A percentile compares a stretch with the other conserved stretches of the same genome.
phyloP scores from a whole-genome alignment of 2,888 invertebrate genomes.

The Gastracanthus pulcherrimus region DNA sequence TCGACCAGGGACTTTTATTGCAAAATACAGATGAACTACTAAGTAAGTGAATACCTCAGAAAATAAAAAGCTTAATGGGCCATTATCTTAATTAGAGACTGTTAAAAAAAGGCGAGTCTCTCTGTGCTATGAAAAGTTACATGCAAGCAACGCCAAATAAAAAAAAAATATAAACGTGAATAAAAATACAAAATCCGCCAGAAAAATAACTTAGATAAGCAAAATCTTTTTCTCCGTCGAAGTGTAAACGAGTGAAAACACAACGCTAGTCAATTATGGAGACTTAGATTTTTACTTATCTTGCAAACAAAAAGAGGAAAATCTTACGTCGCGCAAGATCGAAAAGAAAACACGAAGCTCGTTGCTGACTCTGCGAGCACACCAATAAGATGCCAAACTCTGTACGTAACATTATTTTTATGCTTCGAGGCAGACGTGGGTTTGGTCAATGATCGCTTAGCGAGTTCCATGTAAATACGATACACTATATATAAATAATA shows the following conservation, averaged over 20 bases:
- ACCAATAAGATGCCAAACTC: conserved; percentile 63
- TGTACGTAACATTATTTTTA: conserved; percentile 64
- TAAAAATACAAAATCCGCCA: conserved; percentile 14
- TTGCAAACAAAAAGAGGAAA: conserved; percentile 29
- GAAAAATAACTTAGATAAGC: conserved; percentile 24
- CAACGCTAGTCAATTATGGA: conserved; percentile 76
- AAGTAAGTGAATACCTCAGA: conserved; percentile 36
- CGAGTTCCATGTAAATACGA: conserved; percentile 59
- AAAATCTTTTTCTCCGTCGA: conserved; percentile 50
- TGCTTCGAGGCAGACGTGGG: conserved; percentile 60
- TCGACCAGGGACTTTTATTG: conserved; percentile 16
- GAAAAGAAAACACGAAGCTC: conserved; percentile 33
- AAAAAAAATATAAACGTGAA: conserved; percentile 2
- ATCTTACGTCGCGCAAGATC: conserved; percentile 54
- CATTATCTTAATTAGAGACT: conserved; percentile 28
- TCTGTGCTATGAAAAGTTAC: background rate
- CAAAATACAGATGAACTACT: background rate
- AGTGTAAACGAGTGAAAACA: conserved; percentile 57
- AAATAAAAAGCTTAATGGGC: conserved; percentile 14
- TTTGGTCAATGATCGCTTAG: conserved; percentile 62
- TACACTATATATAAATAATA: conserved; percentile 54
- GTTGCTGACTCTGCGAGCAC: conserved; percentile 47
- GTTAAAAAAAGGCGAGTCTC: conserved; percentile 12
- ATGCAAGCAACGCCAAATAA: conserved; percentile 41
- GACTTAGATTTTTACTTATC: conserved; percentile 63